phyloP scores from a whole-genome alignment of 2,113 vertebrate species.

The Pteropus alecto region DNA sequence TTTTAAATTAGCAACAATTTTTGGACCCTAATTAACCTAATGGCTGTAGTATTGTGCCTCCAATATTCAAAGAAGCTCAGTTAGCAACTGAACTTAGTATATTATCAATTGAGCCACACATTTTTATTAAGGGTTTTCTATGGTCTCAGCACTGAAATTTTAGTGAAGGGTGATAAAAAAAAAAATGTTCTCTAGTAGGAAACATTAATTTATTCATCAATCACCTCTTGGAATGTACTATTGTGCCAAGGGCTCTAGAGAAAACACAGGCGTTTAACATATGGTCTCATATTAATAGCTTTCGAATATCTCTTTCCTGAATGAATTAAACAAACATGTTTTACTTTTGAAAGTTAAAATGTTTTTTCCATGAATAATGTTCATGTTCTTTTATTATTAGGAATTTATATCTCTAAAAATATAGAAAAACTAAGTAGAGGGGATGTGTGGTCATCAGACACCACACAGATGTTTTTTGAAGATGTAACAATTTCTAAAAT shows the following conservation, averaged over 20 bases:
- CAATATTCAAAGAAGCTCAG: neutral
- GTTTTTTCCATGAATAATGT: neutral
- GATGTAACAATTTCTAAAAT: slow-evolving; percentile 86
- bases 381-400: slow-evolving; percentile 72
- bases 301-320: neutral
- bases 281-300: neutral
- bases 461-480: slow-evolving; percentile 90
- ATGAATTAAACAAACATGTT: neutral
- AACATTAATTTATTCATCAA: neutral
- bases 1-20: slow-evolving; percentile 11
- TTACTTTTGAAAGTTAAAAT: neutral
- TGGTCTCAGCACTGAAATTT: neutral
- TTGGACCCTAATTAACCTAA: neutral
- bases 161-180: neutral
- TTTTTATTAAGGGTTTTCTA: neutral
- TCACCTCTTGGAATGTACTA: neutral
- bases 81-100: neutral
- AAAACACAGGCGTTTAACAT: neutral
- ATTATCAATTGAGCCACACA: neutral
- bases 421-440: slow-evolving; percentile 86
- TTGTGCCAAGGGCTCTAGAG: neutral
- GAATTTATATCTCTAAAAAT: slow-evolving; percentile 87
- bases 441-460: slow-evolving; percentile 81
- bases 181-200: neutral
- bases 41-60: neutral